These are phyloP conservation scores for Homalodisca vitripennis DNA, from an alignment of 1,140 invertebrate species.

Conservation along the genomic window DNA sequence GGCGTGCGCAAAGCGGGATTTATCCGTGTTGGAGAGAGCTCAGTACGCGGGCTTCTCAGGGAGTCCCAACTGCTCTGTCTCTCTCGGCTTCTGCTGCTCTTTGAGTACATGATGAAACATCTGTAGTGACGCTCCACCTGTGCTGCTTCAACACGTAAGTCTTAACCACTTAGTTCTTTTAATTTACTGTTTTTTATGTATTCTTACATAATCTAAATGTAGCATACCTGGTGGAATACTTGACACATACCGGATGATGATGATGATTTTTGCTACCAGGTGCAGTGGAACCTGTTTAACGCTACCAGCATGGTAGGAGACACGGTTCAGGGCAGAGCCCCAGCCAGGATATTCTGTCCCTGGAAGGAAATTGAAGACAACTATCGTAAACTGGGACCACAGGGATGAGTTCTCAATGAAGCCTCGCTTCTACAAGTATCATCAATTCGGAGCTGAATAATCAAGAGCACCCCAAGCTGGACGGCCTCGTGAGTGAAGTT, in stretches of 20 bases:
- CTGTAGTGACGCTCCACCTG: slow-evolving; percentile 84
- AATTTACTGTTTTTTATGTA: no score
- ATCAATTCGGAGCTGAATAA: slow-evolving; percentile 75
- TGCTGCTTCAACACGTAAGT: slow-evolving; percentile 75
- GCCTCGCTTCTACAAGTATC: slow-evolving; percentile 84
- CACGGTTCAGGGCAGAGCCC: slow-evolving; percentile 49
- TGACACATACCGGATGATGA: no score
- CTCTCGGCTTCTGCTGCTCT: slow-evolving; percentile 80
- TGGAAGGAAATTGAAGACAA: slow-evolving; percentile 80
- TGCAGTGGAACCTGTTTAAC: slow-evolving; percentile 82
- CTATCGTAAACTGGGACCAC: slow-evolving; percentile 69
- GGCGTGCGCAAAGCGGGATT: slow-evolving; percentile 67
- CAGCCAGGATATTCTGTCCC: slow-evolving; percentile 57
- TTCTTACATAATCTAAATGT: no score
- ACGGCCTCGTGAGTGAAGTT: slow-evolving; percentile 78
- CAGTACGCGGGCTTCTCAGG: slow-evolving; percentile 47
- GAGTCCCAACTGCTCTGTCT: slow-evolving; percentile 77
- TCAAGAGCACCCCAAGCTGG: slow-evolving; percentile 73
- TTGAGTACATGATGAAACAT: slow-evolving; percentile 95
- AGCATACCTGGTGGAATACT: no score
- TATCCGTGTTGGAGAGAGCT: slow-evolving; percentile 55
- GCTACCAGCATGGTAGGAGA: slow-evolving; percentile 57
- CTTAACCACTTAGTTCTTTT: no score
- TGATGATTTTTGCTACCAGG: slow-evolving; percentile 51
- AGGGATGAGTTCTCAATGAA: slow-evolving; percentile 75